phyloP scores from a whole-genome alignment of 2,113 vertebrate genomes.

The Petroica traversi region DNA sequence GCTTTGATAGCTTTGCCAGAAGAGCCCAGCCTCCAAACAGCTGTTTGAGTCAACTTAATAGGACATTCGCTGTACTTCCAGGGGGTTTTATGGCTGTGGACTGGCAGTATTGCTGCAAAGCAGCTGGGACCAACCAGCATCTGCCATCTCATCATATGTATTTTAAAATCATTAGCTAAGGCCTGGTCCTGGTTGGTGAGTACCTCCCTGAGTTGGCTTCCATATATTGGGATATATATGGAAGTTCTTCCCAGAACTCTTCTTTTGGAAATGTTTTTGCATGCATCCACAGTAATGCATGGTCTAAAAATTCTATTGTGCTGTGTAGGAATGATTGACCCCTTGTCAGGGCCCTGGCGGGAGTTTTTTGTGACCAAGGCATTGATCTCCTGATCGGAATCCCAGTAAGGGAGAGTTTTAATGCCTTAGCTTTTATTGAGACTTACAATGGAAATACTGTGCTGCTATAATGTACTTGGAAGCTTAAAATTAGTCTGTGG shows the following conservation, averaged over 20 bases:
- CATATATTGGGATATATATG: no score
- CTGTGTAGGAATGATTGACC: not conserved
- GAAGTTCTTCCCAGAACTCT: not conserved
- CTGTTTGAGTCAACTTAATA: slow-evolving; percentile 23
- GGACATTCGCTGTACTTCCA: not conserved
- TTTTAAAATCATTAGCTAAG: not conserved
- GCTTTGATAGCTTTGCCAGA: slow-evolving; percentile 42
- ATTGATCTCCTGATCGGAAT: slow-evolving; percentile 2
- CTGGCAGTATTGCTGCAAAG: not conserved
- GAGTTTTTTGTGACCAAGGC: not conserved
- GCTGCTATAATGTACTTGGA: not conserved
- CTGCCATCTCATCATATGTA: not conserved
- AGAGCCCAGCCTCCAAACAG: slow-evolving; percentile 31
- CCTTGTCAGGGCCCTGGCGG: not conserved
- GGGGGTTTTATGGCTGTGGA: slow-evolving; percentile 15
- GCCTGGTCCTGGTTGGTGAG: not conserved
- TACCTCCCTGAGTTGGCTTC: not conserved
- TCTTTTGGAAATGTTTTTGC: not conserved
- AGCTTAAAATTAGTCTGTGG: slow-evolving; percentile 39
- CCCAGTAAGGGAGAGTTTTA: not conserved
- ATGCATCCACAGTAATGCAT: rapidly evolving
- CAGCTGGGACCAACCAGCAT: not conserved
- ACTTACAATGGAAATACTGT: not conserved
- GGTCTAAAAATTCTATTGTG: not conserved
- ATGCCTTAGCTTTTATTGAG: not conserved